phyloP scores from a whole-genome alignment of 2,888 invertebrate genomes.

The Cephus runcator region DNA sequence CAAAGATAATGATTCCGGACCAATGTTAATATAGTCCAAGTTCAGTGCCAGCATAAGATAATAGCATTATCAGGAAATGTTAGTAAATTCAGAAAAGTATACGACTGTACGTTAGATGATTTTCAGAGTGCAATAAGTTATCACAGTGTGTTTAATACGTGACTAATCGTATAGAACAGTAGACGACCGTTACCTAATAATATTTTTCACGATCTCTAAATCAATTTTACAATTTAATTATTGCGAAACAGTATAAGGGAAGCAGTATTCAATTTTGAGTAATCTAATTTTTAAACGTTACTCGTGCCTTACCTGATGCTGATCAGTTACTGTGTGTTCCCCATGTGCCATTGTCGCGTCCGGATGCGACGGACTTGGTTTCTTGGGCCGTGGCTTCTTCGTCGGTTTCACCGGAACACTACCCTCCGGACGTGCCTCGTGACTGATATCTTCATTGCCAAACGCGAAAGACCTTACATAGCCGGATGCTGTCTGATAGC shows the following conservation, averaged over 20 bases:
- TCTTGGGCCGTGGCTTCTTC: conserved; percentile 23
- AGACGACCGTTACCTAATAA: neutral
- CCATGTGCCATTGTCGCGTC: conserved; percentile 52
- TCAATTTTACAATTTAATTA: neutral
- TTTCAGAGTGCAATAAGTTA: neutral
- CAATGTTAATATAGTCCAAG: neutral
- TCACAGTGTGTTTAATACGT: neutral
- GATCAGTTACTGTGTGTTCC: conserved; percentile 57
- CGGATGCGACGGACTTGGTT: conserved; percentile 48
- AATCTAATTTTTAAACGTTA: conserved; percentile 18
- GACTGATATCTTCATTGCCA: conserved; percentile 55
- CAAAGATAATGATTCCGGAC: neutral
- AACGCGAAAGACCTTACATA: conserved; percentile 33
- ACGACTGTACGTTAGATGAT: neutral
- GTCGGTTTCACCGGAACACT: conserved; percentile 46
- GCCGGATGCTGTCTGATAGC: conserved; percentile 10
- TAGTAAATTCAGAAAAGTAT: neutral
- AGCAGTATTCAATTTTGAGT: conserved; percentile 15
- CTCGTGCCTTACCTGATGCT: conserved; percentile 52
- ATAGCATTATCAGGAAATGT: neutral
- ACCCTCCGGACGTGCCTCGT: conserved; percentile 50
- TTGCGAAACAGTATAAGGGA: neutral
- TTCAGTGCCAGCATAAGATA: neutral
- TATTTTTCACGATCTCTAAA: neutral
- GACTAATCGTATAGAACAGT: neutral